phyloP scores from a whole-genome alignment of 2,888 invertebrate species.

The Phengaris alcon region DNA sequence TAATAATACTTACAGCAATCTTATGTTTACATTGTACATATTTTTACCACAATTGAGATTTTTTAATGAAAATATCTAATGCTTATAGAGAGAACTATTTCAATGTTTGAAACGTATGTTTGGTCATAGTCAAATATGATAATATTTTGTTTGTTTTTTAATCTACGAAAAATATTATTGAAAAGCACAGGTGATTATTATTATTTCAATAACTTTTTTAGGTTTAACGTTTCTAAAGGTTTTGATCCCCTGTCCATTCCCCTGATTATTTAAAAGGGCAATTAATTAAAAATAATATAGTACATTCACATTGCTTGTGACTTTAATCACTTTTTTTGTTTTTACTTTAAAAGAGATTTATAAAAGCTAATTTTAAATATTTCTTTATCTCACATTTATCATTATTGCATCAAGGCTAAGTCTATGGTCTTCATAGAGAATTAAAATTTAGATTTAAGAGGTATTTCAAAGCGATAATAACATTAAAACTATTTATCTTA shows the following conservation, averaged over 20 bases:
- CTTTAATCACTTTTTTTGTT: background rate
- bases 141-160: constrained; percentile 30
- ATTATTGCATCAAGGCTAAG: background rate
- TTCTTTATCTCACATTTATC: background rate
- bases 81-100: constrained; percentile 74
- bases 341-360: background rate
- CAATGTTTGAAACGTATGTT: constrained; percentile 57
- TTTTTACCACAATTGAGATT: constrained; percentile 78
- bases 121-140: constrained; percentile 57
- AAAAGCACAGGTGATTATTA: constrained; percentile 27
- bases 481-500: background rate
- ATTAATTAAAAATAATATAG: background rate
- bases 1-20: constrained; percentile 79
- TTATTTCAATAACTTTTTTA: background rate
- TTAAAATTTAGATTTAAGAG: constrained; percentile 23
- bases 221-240: background rate
- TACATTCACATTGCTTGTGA: background rate
- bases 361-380: background rate
- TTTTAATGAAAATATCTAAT: constrained; percentile 69
- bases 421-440: constrained; percentile 4
- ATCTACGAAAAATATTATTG: background rate
- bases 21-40: constrained; percentile 76
- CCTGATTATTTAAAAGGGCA: background rate
- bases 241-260: background rate
- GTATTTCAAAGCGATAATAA: constrained; percentile 21